phyloP scores from a whole-genome alignment of 2,797 vertebrate genomes.

The Bryconaethiops microstoma region DNA sequence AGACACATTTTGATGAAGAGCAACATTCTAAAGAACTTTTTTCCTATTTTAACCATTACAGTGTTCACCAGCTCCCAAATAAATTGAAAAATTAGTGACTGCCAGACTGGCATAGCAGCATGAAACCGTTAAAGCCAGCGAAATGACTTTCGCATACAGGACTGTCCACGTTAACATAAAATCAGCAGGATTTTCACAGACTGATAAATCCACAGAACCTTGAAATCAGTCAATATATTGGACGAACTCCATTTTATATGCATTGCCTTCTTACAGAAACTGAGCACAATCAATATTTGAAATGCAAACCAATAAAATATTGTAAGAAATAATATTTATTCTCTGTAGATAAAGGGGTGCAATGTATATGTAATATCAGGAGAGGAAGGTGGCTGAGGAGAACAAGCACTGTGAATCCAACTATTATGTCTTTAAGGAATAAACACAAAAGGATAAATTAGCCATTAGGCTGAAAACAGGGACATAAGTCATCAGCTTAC shows the following conservation, averaged over 20 bases:
- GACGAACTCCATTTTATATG: too few relatives aligned
- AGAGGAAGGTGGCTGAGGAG: not conserved
- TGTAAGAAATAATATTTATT: not conserved
- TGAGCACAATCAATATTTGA: not conserved
- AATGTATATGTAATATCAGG: not conserved
- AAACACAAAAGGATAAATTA: slow-evolving; percentile 19
- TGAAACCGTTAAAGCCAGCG: too few relatives aligned
- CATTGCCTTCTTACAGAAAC: not conserved
- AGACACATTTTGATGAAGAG: too few relatives aligned
- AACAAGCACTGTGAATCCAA: not conserved
- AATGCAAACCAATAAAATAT: not conserved
- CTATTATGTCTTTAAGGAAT: slow-evolving; percentile 16
- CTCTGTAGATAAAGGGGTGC: not conserved
- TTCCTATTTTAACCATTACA: too few relatives aligned
- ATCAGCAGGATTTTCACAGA: too few relatives aligned
- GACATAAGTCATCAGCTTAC: slow-evolving; percentile 4
- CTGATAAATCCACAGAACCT: not conserved
- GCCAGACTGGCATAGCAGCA: too few relatives aligned
- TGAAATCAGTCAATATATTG: not conserved
- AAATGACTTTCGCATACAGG: too few relatives aligned
- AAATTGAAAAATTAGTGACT: too few relatives aligned
- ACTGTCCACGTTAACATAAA: too few relatives aligned
- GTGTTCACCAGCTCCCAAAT: too few relatives aligned
- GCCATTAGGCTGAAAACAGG: slow-evolving; percentile 3
- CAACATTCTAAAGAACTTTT: too few relatives aligned